These are phyloP conservation scores for Parnassius smintheus DNA, from an alignment of 2,888 invertebrate species.

Conservation along the genomic window DNA sequence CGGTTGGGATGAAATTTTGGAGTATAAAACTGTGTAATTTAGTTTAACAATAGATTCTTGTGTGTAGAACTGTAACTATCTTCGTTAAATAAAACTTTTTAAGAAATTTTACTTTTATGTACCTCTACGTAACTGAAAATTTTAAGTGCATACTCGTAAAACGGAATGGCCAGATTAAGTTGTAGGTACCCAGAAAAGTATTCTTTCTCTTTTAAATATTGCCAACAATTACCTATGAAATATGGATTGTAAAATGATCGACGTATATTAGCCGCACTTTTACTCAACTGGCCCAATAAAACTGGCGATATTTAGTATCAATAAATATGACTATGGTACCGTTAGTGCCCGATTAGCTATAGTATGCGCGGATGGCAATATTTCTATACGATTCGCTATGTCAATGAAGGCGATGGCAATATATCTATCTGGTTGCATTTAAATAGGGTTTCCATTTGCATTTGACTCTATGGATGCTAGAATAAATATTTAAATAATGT, in stretches of 20 bases:
- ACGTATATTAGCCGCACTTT: conserved; percentile 56
- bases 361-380: conserved; percentile 38
- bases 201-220: background rate
- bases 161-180: no score
- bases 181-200: no score
- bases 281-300: conserved; percentile 63
- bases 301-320: conserved; percentile 69
- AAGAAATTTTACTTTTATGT: no score
- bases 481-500: conserved; percentile 14
- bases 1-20: no score
- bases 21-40: no score
- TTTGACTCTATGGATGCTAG: conserved; percentile 13
- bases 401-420: conserved; percentile 41
- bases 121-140: no score
- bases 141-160: no score
- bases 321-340: conserved; percentile 65
- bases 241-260: conserved; percentile 30
- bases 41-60: no score
- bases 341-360: conserved; percentile 58
- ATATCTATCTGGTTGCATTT: conserved; percentile 50
- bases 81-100: no score
- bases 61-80: no score
- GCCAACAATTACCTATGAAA: background rate
- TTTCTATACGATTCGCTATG: conserved; percentile 39
- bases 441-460: conserved; percentile 28